A percentile compares a stretch with the other conserved stretches of the same genome.
Conservation (phyloP, 2,888 invertebrate species). For the Tortricodes alternella region DNA sequence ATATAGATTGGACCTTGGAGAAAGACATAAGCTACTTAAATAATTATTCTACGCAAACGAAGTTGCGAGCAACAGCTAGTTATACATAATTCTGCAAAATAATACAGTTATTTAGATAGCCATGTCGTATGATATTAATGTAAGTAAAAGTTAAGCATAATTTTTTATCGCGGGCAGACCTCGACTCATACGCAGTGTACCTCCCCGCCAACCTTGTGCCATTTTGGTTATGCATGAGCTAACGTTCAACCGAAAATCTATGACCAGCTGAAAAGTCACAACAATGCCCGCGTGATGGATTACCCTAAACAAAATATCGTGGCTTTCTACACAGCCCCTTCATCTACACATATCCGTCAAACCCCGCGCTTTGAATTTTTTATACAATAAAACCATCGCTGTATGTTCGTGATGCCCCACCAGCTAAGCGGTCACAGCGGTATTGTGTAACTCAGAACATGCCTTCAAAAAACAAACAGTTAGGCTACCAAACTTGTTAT, state of each 20-base stretch:
- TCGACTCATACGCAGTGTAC: slow-evolving; percentile 7
- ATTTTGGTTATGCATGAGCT: slow-evolving; percentile 36
- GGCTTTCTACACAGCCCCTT: slow-evolving; percentile 12
- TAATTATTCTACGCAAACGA: no score
- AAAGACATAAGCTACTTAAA: no score
- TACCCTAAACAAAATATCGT: slow-evolving; percentile 44
- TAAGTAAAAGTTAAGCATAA: no score
- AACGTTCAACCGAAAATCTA: slow-evolving; percentile 44
- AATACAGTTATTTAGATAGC: no score
- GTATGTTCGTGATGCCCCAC: neutral
- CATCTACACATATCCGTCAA: neutral
- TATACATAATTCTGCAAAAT: no score
- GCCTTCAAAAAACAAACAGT: no score
- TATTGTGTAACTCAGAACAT: no score
- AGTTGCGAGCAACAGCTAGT: no score
- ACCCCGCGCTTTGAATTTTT: slow-evolving; percentile 13
- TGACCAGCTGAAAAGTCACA: slow-evolving; percentile 47
- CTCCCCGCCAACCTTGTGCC: slow-evolving; percentile 33
- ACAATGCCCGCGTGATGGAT: slow-evolving; percentile 55
- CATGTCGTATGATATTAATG: no score
- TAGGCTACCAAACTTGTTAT: no score
- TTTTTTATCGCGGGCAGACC: neutral
- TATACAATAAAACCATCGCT: neutral
- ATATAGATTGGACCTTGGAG: no score
- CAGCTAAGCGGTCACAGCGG: neutral